These are phyloP conservation scores for Euwallacea similis DNA, from an alignment of 1,140 invertebrate species.

Conservation along the genomic window DNA sequence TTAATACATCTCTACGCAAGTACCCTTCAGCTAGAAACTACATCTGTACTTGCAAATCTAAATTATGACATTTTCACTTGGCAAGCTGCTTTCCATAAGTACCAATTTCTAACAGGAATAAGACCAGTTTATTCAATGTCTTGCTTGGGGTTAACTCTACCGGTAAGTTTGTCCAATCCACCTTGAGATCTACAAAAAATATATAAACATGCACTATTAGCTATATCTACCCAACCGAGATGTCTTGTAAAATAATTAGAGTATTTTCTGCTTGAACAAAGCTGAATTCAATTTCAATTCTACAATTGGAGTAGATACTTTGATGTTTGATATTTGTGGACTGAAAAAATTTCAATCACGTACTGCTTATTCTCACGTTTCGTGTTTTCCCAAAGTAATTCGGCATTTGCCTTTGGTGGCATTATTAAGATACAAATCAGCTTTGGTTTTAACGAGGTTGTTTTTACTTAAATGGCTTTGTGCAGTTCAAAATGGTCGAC, in stretches of 20 bases:
- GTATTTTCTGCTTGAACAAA: too few species aligned
- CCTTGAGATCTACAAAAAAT: slow-evolving; percentile 48
- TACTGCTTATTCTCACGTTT: neutral
- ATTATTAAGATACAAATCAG: slow-evolving; percentile 20
- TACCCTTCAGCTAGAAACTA: too few species aligned
- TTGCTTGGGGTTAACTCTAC: slow-evolving; percentile 46
- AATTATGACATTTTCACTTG: too few species aligned
- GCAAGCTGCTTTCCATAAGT: too few species aligned
- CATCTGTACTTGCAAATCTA: too few species aligned
- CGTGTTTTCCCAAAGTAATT: neutral
- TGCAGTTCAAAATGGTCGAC: neutral
- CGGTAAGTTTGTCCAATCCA: slow-evolving; percentile 49
- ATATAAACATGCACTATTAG: slow-evolving; percentile 32
- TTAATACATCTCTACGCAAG: too few species aligned
- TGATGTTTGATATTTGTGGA: too few species aligned
- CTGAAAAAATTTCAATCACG: too few species aligned
- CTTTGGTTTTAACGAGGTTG: slow-evolving; percentile 17
- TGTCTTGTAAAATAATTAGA: too few species aligned
- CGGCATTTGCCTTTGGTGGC: neutral
- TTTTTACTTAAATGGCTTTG: slow-evolving; percentile 18
- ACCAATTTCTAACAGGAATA: neutral
- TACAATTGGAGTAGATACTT: too few species aligned
- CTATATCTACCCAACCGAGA: too few species aligned
- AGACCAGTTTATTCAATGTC: slow-evolving; percentile 41
- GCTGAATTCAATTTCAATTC: too few species aligned